Conservation (phyloP, 2,888 invertebrate genomes). For the Athalia rosae region DNA sequence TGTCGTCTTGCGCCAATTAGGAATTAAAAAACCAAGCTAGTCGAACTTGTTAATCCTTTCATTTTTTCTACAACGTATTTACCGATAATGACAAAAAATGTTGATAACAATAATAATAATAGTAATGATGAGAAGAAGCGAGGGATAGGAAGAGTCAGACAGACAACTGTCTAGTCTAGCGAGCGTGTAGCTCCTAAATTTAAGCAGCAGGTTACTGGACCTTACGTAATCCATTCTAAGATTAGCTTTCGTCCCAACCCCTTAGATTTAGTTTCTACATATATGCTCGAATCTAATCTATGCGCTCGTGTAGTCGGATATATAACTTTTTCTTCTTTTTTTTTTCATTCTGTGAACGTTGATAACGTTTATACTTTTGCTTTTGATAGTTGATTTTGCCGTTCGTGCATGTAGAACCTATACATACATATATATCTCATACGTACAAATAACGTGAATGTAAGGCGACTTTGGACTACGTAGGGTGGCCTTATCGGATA, state of each 20-base stretch:
- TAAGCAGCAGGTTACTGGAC: conserved; percentile 66
- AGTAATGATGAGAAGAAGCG: neutral
- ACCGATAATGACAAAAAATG: no score
- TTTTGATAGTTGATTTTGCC: no score
- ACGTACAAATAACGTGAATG: no score
- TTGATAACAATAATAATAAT: neutral
- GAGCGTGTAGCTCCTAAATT: conserved; percentile 61
- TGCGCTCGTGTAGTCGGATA: neutral
- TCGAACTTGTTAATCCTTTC: no score
- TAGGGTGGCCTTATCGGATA: no score
- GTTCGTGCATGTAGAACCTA: no score
- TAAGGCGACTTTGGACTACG: no score
- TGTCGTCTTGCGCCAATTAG: no score
- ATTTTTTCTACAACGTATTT: no score
- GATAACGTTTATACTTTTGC: neutral
- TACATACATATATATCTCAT: no score
- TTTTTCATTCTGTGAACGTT: no score
- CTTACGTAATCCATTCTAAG: conserved; percentile 65
- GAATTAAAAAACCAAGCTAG: no score
- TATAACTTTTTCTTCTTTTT: neutral
- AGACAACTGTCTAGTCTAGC: conserved; percentile 32
- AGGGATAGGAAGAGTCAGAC: neutral
- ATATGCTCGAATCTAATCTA: conserved; percentile 37
- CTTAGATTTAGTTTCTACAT: conserved; percentile 43
- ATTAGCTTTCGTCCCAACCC: conserved; percentile 53